These are phyloP conservation scores for Amphipoea oculea DNA, from an alignment of 2,888 invertebrate species.

Conservation along the genomic window DNA sequence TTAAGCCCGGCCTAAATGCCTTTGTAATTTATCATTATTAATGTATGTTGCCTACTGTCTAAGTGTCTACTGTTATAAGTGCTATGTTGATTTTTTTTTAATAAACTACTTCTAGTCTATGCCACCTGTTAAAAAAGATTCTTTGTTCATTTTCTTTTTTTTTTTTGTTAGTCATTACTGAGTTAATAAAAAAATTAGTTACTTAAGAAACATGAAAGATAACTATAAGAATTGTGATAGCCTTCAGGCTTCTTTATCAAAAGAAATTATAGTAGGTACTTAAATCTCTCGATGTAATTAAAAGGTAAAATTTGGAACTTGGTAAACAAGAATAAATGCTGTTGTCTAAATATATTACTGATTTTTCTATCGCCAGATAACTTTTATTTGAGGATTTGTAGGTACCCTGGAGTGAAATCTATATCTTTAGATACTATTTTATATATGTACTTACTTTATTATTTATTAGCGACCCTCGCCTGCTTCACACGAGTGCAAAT, in stretches of 20 bases:
- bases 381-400: too few relatives aligned
- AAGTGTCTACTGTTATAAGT: neutral
- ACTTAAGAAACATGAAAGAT: neutral
- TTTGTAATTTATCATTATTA: neutral
- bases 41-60: neutral
- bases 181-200: neutral
- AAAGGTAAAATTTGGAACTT: neutral
- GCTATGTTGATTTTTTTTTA: neutral
- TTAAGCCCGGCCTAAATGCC: neutral
- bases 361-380: too few relatives aligned
- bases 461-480: neutral
- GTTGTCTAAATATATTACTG: too few relatives aligned
- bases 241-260: neutral
- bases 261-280: neutral
- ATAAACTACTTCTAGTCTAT: conserved; percentile 23
- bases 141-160: neutral
- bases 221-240: neutral
- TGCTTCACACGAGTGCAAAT: neutral
- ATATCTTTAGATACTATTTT: neutral
- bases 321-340: neutral
- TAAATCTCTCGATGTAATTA: too few relatives aligned
- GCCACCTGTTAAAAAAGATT: conserved; percentile 3
- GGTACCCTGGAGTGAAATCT: too few relatives aligned
- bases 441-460: neutral
- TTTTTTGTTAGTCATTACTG: neutral